Base-by-base conservation (phyloP, 37 sponge, comb jelly and placozoan species). In the Theonella swinhoei region DNA sequence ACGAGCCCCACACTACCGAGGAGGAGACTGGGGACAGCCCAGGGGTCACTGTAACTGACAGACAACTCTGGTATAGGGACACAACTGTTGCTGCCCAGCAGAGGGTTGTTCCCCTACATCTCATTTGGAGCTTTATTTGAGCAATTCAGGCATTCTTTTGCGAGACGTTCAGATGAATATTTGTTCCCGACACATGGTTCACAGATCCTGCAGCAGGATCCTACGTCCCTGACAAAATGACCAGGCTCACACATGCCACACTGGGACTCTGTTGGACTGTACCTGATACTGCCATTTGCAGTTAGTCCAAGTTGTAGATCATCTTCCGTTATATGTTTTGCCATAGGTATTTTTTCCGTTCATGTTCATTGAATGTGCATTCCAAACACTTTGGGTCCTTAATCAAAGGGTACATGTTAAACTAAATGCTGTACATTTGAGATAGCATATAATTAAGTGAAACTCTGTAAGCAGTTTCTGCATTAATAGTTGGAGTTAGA, bases 141-240 rank as follows among this genome's bases (percentile, higher is more conserved):
- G 88, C 97, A 96, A 11, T 11, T 30, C 2, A 24, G 54, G 67
- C 97, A 96, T n/a, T 74, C 17, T 1, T 39, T 66, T 0, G 76
- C 69, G 9, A 25, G 33, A 0, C 68, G 64, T 14, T 74, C n/a
- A 2, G 20, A 63, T 60, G 89, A 85, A 67, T 72, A 94, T 23
- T 67, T 84, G 23, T 68, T 29, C 4, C 86, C 90, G 8, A 77
- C 42, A 70, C 96, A 95, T 0, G 85, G 81, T 3, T 75, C 81
- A 74, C 96, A 95, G 37, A 47, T 70, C 64, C 93, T 88, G 59
- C 96, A 95, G 61, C 96, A 95, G 20, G 70, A 70, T 2, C 64
- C 74, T 11, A 83, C 74, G 0, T 66, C 1, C 19, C 68, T 67
- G 2, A 80, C 79, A 30, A 41, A 43, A 62, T 84, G 58, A 1